phyloP scores from a whole-genome alignment of 2,888 invertebrate species.

The Griposia aprilina region DNA sequence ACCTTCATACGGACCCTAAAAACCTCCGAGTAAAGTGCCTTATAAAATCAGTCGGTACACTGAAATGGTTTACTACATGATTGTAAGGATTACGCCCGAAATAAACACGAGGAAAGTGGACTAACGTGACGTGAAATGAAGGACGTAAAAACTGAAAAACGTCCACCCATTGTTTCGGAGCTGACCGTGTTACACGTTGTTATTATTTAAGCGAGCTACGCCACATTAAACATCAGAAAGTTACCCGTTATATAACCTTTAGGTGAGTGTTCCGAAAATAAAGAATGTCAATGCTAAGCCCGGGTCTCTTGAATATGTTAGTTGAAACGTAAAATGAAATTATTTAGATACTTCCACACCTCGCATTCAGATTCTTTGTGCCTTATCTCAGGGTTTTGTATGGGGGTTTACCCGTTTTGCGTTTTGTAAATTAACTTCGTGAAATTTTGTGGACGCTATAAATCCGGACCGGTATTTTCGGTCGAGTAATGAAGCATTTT shows the following conservation, averaged over 20 bases:
- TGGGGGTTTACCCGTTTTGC: conserved; percentile 60
- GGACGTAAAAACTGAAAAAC: conserved; percentile 58
- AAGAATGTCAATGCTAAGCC: conserved; percentile 69
- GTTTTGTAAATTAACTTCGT: conserved; percentile 66
- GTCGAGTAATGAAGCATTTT: conserved; percentile 21
- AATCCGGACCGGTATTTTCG: conserved; percentile 27
- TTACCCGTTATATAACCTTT: conserved; percentile 62
- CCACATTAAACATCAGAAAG: conserved; percentile 63
- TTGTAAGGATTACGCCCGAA: conserved; percentile 38
- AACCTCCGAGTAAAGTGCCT: conserved; percentile 32
- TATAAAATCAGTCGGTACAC: conserved; percentile 32
- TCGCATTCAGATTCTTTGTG: conserved; percentile 71
- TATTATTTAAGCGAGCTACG: conserved; percentile 65
- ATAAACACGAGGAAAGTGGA: conserved; percentile 50
- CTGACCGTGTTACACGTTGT: conserved; percentile 55
- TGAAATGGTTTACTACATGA: conserved; percentile 36
- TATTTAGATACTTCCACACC: conserved; percentile 72
- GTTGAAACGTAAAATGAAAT: conserved; percentile 76
- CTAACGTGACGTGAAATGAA: conserved; percentile 54
- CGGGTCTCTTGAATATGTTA: conserved; percentile 65
- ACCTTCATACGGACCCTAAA: neutral
- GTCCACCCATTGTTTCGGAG: conserved; percentile 51
- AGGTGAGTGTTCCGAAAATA: conserved; percentile 66
- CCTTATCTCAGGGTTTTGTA: conserved; percentile 67
- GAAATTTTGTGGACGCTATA: conserved; percentile 41